These are phyloP conservation scores for Anhinga rufa DNA, from an alignment of 2,113 vertebrate genomes.

Conservation along the genomic window DNA sequence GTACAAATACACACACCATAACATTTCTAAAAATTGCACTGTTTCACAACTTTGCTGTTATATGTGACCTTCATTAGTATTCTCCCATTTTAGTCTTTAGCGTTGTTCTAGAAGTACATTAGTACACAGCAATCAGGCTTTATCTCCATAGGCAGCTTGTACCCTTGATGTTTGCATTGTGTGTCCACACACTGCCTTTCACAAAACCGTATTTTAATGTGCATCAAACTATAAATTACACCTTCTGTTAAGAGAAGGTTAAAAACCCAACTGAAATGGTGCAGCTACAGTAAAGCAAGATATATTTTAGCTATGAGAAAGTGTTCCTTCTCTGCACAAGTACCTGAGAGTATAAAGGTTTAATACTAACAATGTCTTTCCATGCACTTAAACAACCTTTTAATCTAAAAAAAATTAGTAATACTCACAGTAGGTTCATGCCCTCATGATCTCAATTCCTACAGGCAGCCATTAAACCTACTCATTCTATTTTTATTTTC, in stretches of 20 bases:
- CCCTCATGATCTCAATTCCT: not conserved
- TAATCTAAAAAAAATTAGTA: not conserved
- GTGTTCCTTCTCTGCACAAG: not conserved
- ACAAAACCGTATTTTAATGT: not conserved
- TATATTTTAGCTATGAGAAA: not conserved
- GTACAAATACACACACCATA: not conserved
- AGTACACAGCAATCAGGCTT: not conserved
- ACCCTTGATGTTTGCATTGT: not conserved
- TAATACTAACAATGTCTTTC: not conserved
- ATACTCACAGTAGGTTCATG: not conserved
- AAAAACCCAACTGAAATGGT: not conserved
- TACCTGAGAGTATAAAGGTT: not conserved
- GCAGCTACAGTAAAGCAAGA: not conserved
- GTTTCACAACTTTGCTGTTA: not conserved
- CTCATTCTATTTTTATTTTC: not conserved
- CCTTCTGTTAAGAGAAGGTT: not conserved
- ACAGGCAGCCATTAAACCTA: not conserved
- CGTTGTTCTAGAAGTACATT: not conserved
- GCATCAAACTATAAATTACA: not conserved
- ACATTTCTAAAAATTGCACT: not conserved
- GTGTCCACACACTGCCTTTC: not conserved
- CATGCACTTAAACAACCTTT: not conserved
- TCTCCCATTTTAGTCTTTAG: not conserved
- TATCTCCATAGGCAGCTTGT: not conserved
- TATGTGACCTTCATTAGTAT: not conserved